Evolutionary conservation across 2,797 vertebrate species (phyloP).

Genomic region (Parauchenoglanis ngamensis): DNA sequence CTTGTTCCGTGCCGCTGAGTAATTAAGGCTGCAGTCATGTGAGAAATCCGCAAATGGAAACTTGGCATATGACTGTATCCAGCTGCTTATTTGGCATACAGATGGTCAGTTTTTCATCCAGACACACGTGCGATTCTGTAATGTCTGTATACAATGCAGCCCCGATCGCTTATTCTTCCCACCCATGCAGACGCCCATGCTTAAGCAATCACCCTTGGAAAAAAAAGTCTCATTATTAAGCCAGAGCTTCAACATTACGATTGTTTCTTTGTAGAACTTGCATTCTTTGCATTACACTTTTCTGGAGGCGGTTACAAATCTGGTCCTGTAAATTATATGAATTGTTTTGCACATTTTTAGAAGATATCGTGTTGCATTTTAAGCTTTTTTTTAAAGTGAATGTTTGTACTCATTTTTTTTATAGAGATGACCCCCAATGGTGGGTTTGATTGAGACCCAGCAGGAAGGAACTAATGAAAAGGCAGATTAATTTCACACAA

Average conservation of each 20-base stretch:
- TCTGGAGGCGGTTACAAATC: background rate
- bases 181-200: background rate
- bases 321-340: background rate
- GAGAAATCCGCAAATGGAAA: slow-evolving; percentile 30
- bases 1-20: slow-evolving; percentile 34
- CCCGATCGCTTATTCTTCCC: background rate
- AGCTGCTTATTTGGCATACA: slow-evolving; percentile 37
- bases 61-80: slow-evolving; percentile 23
- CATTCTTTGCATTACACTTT: background rate
- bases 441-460: slow-evolving; percentile 35
- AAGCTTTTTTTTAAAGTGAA: background rate
- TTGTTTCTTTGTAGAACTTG: background rate
- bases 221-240: background rate
- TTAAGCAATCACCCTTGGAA: background rate
- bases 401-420: slow-evolving; percentile 8
- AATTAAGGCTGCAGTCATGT: slow-evolving; percentile 46
- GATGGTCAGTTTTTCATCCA: background rate
- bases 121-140: slow-evolving; percentile 6
- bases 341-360: background rate
- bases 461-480: slow-evolving; percentile 48
- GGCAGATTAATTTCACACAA: slow-evolving; percentile 20
- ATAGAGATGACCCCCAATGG: slow-evolving; percentile 45
- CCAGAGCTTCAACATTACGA: background rate
- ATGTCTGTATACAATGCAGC: background rate
- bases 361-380: background rate